Conservation (phyloP, 2,888 invertebrate genomes). For the Chloroclystis v-ata region DNA sequence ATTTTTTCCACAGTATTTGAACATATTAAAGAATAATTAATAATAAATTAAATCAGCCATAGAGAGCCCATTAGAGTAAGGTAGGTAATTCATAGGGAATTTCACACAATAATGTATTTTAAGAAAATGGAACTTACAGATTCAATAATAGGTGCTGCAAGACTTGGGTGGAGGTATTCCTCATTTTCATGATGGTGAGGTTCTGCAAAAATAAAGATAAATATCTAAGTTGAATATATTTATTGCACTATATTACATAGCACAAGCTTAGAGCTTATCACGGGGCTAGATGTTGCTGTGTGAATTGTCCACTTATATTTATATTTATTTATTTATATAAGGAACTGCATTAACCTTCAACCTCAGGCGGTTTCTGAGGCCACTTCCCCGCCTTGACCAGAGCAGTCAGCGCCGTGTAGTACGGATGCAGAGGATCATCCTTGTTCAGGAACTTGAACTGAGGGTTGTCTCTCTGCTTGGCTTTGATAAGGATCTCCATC, state of each 20-base stretch:
- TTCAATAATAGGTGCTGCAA: slow-evolving; percentile 81
- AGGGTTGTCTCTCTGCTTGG: slow-evolving; percentile 95
- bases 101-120: no score
- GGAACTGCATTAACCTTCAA: slow-evolving; percentile 46
- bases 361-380: slow-evolving; percentile 56
- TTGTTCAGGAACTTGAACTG: slow-evolving; percentile 96
- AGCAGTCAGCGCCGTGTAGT: slow-evolving; percentile 86
- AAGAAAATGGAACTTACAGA: slow-evolving; percentile 81
- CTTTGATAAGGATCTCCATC: slow-evolving; percentile 99
- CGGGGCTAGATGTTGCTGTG: no score
- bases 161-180: slow-evolving; percentile 91
- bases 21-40: no score
- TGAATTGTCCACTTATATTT: no score
- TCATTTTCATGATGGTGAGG: slow-evolving; percentile 76
- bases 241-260: not conserved
- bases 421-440: slow-evolving; percentile 89
- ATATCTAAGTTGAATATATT: no score
- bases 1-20: no score
- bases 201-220: slow-evolving; percentile 48
- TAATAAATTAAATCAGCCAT: no score
- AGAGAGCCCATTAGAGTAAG: no score
- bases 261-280: no score
- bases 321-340: no score
- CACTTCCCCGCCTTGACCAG: slow-evolving; percentile 61
- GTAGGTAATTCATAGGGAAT: no score